Base-by-base conservation (phyloP, 2,113 vertebrate genomes). In the Apodemus speciosus region DNA sequence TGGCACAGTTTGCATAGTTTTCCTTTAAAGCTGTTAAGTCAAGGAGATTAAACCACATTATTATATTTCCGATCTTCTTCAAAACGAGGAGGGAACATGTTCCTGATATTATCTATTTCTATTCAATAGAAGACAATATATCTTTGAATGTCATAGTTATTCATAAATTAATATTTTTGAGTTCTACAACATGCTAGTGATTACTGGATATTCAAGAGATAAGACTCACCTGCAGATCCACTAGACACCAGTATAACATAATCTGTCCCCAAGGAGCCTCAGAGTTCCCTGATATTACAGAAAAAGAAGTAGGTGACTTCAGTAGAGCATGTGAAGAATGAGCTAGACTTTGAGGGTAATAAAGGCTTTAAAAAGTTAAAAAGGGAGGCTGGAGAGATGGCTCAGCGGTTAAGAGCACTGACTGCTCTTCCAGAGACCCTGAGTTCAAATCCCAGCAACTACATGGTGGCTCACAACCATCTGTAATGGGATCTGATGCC, bases 361-460 rank as follows among this genome's bases (percentile, higher is more conserved):
- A 76, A 73, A 93, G 35, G 53, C 46, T 60, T 83, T 72, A 90
- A 32, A 83, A 85, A 62, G n/a, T 76, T 92, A 81, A 83, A 38
- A 92, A 32, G 51, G 58, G 20, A 20, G 20, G 58, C 21, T 60
- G 58, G 21, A 60, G 58, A 60, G 20, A 60, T 60, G 58, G 58
- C 58, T 60, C 6, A 23, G 58, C 1, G 6, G 58, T 60, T 60
- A 8, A 60, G 58, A 60, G 21, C 58, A 60, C 58, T 60, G 58
- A 4, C 58, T 60, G 21, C 58, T 60, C 58, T 60, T 60, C 21
- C 21, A 60, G 43, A 46, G 43, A 46, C 6, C 43, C 43, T 46
- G 43, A 46, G 60, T 62, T 62, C 60, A 62, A 62, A 9, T 27
- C 60, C 60, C 8, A 62, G 60, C 60, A 62, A 62, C 43, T 46